Conservation (phyloP, 2,888 invertebrate species). For the Callimorpha dominula region DNA sequence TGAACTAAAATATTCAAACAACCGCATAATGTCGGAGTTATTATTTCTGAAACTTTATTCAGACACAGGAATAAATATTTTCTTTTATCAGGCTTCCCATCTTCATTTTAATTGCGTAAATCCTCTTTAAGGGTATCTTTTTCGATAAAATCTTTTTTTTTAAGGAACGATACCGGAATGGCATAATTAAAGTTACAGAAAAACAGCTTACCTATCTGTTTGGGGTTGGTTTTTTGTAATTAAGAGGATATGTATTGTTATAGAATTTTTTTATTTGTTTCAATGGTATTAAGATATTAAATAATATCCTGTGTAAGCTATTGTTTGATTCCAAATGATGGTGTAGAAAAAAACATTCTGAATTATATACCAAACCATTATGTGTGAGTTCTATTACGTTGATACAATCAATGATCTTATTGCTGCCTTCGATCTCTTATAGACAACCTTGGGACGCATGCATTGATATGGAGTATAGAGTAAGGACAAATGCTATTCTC, state of each 20-base stretch:
- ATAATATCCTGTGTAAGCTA: too few species aligned
- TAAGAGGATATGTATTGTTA: conserved; percentile 24
- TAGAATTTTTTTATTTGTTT: too few species aligned
- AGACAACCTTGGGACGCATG: too few species aligned
- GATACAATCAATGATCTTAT: too few species aligned
- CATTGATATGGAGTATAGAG: too few species aligned
- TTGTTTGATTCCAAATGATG: too few species aligned
- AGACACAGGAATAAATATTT: conserved; percentile 66
- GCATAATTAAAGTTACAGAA: conserved; percentile 69
- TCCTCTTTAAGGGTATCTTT: conserved; percentile 74
- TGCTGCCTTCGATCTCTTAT: too few species aligned
- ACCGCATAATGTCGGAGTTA: conserved; percentile 28
- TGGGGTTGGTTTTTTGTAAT: conserved; percentile 54
- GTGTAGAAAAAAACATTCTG: too few species aligned
- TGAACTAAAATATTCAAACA: conserved; percentile 10
- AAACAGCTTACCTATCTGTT: conserved; percentile 67
- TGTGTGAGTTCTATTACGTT: too few species aligned
- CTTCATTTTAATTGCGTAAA: conserved; percentile 79
- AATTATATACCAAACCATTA: too few species aligned
- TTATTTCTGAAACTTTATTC: conserved; percentile 59
- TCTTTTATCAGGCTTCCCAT: conserved; percentile 62
- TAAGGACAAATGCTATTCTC: too few species aligned
- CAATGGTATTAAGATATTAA: too few species aligned
- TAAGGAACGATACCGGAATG: conserved; percentile 59
- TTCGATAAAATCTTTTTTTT: conserved; percentile 67